Evolutionary conservation across 2,797 vertebrate species (phyloP).

Genomic region (Tarsius wallacei): DNA sequence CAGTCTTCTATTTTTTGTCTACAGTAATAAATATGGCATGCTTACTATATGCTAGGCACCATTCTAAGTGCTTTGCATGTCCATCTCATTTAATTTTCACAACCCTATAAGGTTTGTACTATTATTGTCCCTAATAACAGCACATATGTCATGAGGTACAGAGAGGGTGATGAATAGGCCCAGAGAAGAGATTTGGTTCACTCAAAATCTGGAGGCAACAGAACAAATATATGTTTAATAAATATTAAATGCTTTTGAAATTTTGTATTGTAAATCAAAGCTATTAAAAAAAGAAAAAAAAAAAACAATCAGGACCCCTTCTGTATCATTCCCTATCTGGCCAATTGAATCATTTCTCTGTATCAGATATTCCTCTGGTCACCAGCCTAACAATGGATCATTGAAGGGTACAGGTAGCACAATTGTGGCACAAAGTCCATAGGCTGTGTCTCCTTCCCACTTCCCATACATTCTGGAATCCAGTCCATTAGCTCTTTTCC

Average conservation of each 20-base stretch:
- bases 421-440: neutral
- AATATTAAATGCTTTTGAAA: neutral
- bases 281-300: neutral
- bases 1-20: neutral
- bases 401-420: neutral
- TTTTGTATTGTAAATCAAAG: neutral
- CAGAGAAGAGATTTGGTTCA: neutral
- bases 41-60: neutral
- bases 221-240: neutral
- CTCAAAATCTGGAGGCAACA: neutral
- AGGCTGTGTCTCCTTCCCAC: neutral
- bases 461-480: neutral
- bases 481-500: neutral
- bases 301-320: neutral
- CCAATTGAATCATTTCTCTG: neutral
- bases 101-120: neutral
- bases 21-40: neutral
- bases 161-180: neutral
- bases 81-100: neutral
- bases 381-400: neutral
- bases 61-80: neutral
- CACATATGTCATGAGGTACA: too few species aligned
- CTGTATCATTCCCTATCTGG: neutral
- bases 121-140: neutral
- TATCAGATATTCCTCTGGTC: neutral